Evolutionary conservation across 1,140 invertebrate species (phyloP).

Genomic region (Thalassaphorura encarpata): DNA sequence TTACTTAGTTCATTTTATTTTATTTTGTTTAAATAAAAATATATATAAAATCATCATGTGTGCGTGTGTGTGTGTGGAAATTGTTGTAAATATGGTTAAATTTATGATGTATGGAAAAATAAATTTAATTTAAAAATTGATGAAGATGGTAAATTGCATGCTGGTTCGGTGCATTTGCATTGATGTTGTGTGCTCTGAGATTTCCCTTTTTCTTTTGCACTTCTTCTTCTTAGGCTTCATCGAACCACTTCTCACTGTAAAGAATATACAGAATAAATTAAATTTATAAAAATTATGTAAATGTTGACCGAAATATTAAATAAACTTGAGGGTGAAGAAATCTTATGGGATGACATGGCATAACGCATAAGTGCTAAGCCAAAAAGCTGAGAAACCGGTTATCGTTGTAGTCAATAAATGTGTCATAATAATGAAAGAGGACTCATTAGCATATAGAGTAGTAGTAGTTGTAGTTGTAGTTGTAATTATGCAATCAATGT

Average conservation of each 20-base stretch:
- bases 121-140: background rate
- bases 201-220: background rate
- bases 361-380: too few relatives aligned
- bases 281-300: constrained; percentile 1
- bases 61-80: background rate
- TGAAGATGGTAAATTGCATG: background rate
- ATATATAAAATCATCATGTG: too few relatives aligned
- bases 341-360: too few relatives aligned
- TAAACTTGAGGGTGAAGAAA: background rate
- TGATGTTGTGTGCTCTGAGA: background rate
- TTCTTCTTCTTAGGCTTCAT: constrained; percentile 36
- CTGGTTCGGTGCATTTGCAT: background rate
- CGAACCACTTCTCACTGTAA: constrained; percentile 61
- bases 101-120: background rate
- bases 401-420: too few relatives aligned
- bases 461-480: too few relatives aligned
- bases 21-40: too few relatives aligned
- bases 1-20: too few relatives aligned
- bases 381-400: too few relatives aligned
- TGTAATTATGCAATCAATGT: too few relatives aligned
- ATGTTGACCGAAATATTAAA: background rate
- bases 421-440: too few relatives aligned
- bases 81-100: background rate
- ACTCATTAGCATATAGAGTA: too few relatives aligned
- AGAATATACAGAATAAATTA: constrained; percentile 32